These are phyloP conservation scores for Panagrolaimus sp. DNA, from an alignment of 1,140 invertebrate genomes.

Conservation along the genomic window DNA sequence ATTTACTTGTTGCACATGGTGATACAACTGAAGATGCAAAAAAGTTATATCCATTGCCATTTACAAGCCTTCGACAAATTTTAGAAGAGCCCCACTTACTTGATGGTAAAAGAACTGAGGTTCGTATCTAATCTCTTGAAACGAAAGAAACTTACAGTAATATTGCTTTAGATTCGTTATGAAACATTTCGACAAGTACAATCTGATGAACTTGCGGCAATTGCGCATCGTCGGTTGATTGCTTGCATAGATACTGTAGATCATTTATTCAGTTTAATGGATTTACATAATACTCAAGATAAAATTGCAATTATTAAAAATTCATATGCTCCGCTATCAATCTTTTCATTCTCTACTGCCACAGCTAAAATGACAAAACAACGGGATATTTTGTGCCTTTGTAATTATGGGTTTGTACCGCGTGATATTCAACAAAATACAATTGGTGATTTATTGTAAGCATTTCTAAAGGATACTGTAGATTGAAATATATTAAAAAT, in stretches of 20 bases:
- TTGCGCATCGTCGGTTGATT: constrained; percentile 52
- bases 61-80: constrained; percentile 39
- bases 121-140: constrained; percentile 22
- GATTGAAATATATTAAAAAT: no score
- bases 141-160: constrained; percentile 8
- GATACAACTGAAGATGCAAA: constrained; percentile 35
- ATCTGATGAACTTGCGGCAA: constrained; percentile 41
- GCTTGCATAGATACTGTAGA: constrained; percentile 57
- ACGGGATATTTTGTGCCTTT: constrained; percentile 29
- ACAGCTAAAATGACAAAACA: constrained; percentile 27
- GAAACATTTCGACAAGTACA: constrained; percentile 50
- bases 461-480: no score
- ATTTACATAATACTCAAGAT: constrained; percentile 49
- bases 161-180: constrained; percentile 49
- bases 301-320: constrained; percentile 53
- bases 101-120: constrained; percentile 56
- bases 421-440: constrained; percentile 20
- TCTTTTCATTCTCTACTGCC: constrained; percentile 26
- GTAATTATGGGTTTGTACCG: constrained; percentile 36
- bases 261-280: constrained; percentile 55
- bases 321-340: constrained; percentile 48
- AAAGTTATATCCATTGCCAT: constrained; percentile 48
- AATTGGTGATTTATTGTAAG: constrained; percentile 32
- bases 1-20: constrained; percentile 43
- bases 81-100: constrained; percentile 50